Evolutionary conservation across 2,888 invertebrate species (phyloP), one percentile per base, ranked within the genome.

Genomic region (Theodoxus fluviatilis): DNA sequence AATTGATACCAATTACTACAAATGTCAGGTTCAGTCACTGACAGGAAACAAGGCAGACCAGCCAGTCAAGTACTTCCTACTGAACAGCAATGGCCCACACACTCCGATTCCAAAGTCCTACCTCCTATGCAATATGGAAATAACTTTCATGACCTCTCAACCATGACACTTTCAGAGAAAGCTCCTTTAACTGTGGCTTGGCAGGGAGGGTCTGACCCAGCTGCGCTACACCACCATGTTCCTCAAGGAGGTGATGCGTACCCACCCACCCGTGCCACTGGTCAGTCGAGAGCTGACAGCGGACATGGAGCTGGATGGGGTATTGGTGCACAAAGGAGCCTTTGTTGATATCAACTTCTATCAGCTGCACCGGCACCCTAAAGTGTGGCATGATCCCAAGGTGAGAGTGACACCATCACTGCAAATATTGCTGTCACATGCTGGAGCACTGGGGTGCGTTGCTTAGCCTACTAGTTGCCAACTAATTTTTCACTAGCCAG

Each of bases 221-320:
- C 63, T 81, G 18, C 63, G 69, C 25, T 79, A 78, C 69, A 64
- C 79, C 40, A 78, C 79, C 25, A 47, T 73, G 69, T 81, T 78
- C 71, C 76, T 81, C 22, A 80, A 80, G 40, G 82, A 82, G 68
- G 69, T 74, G 12, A 63, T 81, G 65, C 71, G 82, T 9, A 33
- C 76, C 15, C 74, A 78, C 59, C 63, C 73, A 1, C 77, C 81
- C 1, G 79, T 81, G 18, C 78, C 78, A 4, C 64, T 77, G 9
- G 74, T 81, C 33, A 72, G 74, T 31, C 71, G 81, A 43, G 68
- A 76, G 64, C 43, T 75, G 25, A 68, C 70, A 7, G 70, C 75
- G 12, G 74, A 75, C 7, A 47, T 80, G 38, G 61, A 37, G 6
- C 72, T 81, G 4, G 75, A 81, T 64, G 80, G 79, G 7, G 47